These are phyloP conservation scores for Lepus americanus DNA, from an alignment of 2,113 vertebrate species.

Conservation along the genomic window DNA sequence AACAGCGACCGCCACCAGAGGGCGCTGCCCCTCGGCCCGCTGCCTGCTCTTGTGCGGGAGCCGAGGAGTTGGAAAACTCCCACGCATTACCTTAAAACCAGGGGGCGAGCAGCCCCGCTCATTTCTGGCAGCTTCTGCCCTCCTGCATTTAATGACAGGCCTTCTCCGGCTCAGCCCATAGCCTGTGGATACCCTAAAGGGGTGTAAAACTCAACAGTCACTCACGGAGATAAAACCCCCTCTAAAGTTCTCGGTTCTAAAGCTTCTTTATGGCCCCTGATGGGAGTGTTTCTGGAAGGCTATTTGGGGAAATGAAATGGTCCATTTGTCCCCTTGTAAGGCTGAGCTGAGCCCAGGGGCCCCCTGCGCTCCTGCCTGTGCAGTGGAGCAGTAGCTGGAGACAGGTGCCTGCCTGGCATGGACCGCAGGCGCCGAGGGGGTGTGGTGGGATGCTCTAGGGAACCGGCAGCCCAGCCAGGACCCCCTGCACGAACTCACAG, in stretches of 20 bases:
- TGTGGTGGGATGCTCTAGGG: neutral
- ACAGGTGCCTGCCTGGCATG: too few relatives aligned
- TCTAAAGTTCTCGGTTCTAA: slow-evolving; percentile 63
- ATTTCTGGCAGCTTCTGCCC: slow-evolving; percentile 15
- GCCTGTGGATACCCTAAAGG: slow-evolving; percentile 36
- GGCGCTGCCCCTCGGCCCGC: neutral
- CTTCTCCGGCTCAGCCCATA: slow-evolving; percentile 1
- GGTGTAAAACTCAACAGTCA: slow-evolving; percentile 64
- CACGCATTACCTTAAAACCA: slow-evolving; percentile 21
- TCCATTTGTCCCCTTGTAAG: slow-evolving; percentile 67
- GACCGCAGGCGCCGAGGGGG: too few relatives aligned
- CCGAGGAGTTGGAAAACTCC: slow-evolving; percentile 6
- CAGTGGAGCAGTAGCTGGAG: neutral
- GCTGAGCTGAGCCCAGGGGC: neutral
- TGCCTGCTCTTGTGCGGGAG: neutral
- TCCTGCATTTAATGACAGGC: slow-evolving; percentile 33
- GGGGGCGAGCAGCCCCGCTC: neutral
- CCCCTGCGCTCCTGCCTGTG: too few relatives aligned
- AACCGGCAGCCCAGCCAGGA: neutral
- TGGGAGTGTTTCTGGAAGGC: slow-evolving; percentile 63
- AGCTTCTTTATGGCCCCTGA: neutral
- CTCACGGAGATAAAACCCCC: slow-evolving; percentile 37
- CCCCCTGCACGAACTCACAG: neutral
- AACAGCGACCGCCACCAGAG: slow-evolving; percentile 22
- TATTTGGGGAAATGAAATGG: slow-evolving; percentile 66